Base-by-base conservation (phyloP, 2,888 invertebrate genomes). In the Cryptus viduatorius region DNA sequence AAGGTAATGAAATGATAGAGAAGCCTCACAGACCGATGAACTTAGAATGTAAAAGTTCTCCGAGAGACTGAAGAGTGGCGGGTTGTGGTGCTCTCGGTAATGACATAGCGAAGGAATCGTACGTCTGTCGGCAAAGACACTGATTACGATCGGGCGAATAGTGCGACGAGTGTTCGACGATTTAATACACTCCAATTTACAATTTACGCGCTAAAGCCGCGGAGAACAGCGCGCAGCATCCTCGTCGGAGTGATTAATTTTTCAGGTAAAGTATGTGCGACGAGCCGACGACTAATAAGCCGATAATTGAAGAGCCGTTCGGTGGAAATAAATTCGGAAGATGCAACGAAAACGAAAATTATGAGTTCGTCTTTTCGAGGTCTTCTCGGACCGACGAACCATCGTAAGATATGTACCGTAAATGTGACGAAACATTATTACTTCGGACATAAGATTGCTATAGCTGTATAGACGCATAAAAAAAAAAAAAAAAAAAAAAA, bases 371-470 rank as follows among this genome's bases (percentile, higher is more conserved):
- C 29, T 79, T 19, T 64, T 68, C 48, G 59, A 1, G 14, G 48
- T 44, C 44, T 29, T 24, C 14, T 53, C 44, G 10, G 64, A 69
- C 76, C 64, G 75, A 53, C 75, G 64, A 69, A 81, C 68, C 53
- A 29, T 46, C 56, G 67, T 48, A 56, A 19, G 56, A 64, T 4
- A 64, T 4, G 53, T 19, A 31, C 29, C 46, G 31, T 42, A 16
- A 68, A 24, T 37, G 24, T 76, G 64, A 71, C 69, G 50, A 81
- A 81, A 81, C 64, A 53, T 5, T 12, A 24, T 24, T 37, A 37
- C 37, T 7, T 37, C 37, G 1, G 37, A 7, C 37, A 37, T 37
- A 7, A 19, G 12, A 50, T 50, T n/a, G 16, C 1, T 56, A 56
- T 53, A 3, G 37, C 37, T 37, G 8, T 37, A 50, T 14, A 4